phyloP scores from a whole-genome alignment of 2,113 vertebrate genomes.

The Leptobrachium leishanense region DNA sequence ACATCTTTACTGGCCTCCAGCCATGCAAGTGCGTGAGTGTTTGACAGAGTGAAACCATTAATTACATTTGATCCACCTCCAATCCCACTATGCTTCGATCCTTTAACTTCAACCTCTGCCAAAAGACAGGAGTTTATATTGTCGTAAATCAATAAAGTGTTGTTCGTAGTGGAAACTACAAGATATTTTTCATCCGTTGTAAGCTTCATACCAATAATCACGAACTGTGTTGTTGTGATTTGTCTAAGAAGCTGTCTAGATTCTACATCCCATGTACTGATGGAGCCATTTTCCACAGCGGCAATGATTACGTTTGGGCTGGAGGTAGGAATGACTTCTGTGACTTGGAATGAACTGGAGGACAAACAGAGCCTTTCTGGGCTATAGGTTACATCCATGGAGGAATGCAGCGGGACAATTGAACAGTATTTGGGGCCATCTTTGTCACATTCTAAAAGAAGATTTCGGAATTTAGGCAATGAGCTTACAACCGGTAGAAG shows the following conservation, averaged over 20 bases:
- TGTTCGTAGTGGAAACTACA: conserved; percentile 94
- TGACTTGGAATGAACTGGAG: conserved; percentile 91
- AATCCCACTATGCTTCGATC: conserved; percentile 84
- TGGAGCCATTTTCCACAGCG: conserved; percentile 92
- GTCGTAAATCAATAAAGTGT: conserved; percentile 94
- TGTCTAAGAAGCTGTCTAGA: conserved; percentile 87
- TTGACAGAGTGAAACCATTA: conserved; percentile 91
- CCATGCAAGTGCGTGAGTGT: conserved; percentile 94
- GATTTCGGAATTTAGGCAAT: conserved; percentile 92
- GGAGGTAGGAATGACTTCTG: conserved; percentile 89
- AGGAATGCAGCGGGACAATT: conserved; percentile 94
- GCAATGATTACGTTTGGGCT: conserved; percentile 90
- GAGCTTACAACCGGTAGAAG: conserved; percentile 94
- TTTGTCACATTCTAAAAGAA: conserved; percentile 96
- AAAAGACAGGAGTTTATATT: conserved; percentile 95
- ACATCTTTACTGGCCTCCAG: conserved; percentile 96
- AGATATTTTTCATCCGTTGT: conserved; percentile 92
- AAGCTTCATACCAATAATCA: conserved; percentile 91
- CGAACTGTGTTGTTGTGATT: conserved; percentile 90
- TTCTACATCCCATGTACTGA: conserved; percentile 97
- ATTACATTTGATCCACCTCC: conserved; percentile 84
- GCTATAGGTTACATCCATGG: conserved; percentile 95
- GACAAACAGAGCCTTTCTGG: conserved; percentile 90
- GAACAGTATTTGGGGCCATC: conserved; percentile 98
- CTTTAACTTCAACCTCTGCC: conserved; percentile 95